phyloP scores from a whole-genome alignment of 1,140 invertebrate species.

The Bombus ignitus region DNA sequence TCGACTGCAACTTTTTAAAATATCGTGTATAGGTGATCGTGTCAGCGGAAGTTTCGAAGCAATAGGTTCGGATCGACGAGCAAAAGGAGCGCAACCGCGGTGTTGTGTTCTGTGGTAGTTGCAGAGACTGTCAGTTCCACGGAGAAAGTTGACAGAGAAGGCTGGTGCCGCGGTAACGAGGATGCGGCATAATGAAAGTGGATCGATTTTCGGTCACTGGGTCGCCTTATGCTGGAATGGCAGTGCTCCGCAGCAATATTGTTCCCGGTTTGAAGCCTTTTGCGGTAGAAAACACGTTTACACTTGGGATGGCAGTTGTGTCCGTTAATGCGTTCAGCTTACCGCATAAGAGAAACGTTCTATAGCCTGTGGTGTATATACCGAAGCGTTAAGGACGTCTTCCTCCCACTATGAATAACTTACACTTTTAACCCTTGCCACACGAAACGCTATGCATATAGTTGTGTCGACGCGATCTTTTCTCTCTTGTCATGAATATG shows the following conservation, averaged over 20 bases:
- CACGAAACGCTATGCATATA: background rate
- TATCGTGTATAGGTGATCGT: background rate
- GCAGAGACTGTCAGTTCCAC: background rate
- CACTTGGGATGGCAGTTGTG: background rate
- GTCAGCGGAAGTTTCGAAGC: background rate
- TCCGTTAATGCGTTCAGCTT: background rate
- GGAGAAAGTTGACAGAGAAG: background rate
- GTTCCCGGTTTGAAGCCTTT: background rate
- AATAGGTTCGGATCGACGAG: constrained; percentile 22
- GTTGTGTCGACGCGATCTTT: background rate
- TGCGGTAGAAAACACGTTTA: background rate
- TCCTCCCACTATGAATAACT: background rate
- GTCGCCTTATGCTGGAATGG: background rate
- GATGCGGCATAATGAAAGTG: background rate
- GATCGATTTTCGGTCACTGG: constrained; percentile 1
- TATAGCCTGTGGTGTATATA: background rate
- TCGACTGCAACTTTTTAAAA: too few species aligned
- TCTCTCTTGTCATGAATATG: background rate
- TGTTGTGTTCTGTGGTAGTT: background rate
- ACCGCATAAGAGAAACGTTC: background rate
- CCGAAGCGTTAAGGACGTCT: background rate
- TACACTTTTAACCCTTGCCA: background rate
- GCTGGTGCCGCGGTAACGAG: background rate
- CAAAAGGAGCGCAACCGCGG: background rate
- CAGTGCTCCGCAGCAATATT: background rate